Evolutionary conservation across 2,797 vertebrate genomes (phyloP), one percentile per base, ranked within the genome.

Genomic region (Delichon dasypus): DNA sequence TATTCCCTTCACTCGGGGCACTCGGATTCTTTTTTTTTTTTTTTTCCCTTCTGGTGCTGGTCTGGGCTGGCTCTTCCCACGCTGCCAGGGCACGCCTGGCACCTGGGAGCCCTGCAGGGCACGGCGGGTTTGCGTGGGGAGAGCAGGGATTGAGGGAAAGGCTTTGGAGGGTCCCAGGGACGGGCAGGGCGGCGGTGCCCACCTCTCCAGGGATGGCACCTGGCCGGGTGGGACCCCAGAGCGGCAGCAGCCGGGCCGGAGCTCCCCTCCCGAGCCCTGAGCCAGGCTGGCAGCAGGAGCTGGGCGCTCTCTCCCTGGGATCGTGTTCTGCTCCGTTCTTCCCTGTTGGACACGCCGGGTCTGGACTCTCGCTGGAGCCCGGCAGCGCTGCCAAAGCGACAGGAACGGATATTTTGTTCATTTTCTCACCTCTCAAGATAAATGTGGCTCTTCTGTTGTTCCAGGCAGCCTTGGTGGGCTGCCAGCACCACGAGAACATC

Each of bases 241-340:
- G 9, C 10, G 2, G 85, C 9, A 2, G 6, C 30, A 3, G 17
- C 71, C 80, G 4, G 7, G 7, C 78, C 14, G 2, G 2, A 8
- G 2, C 1, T 20, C 30, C 42, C 53, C 30, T 12, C 2, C 5
- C 50, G 13, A 14, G 29, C 36, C 62, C 22, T 38, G 6, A 0
- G 1, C 25, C 50, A 23, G 62, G 58, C 40, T 5, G 66, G 76
- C 78, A 18, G 23, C 3, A 17, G 40, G 22, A 16, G 5, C n/a
- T 5, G 34, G 22, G 55, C 2, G 18, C 60, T 88, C n/a, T 0
- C 36, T 7, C 7, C 40, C 36, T 1, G 58, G 60, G 29, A 1
- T 1, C 5, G 36, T 1, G 34, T 58, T 50, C 6, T 18, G 65
- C 18, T 40, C 0, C 32, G 4, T 26, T 32, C 5, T 1, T 25